A percentile compares a stretch with the other conserved stretches of the same genome.
Evolutionary conservation across 2,888 invertebrate species (phyloP).

Genomic region (Yponomeuta cagnagella): DNA sequence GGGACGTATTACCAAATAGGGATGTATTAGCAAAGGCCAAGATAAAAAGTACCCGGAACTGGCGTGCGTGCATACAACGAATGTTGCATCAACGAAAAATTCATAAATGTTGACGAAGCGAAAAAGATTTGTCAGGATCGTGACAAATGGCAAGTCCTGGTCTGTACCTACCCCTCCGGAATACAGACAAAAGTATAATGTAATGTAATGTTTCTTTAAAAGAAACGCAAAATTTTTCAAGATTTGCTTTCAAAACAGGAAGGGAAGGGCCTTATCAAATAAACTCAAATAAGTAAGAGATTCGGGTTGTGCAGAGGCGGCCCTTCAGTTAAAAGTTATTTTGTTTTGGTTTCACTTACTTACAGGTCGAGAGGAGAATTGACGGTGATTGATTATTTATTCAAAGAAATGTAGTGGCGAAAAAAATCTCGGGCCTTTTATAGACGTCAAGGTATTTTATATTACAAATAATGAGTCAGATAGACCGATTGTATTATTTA

Average conservation of each 20-base stretch:
- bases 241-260: conserved; percentile 63
- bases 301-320: conserved; percentile 24
- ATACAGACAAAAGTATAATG: conserved; percentile 23
- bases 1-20: no score
- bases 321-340: background rate
- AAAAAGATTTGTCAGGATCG: no score
- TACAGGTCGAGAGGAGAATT: background rate
- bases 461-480: no score
- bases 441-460: no score
- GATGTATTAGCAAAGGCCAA: no score
- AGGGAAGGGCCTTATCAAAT: background rate
- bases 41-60: no score
- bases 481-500: no score
- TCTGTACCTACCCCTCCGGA: conserved; percentile 42
- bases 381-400: background rate
- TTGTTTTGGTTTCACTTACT: background rate
- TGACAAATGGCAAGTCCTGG: conserved; percentile 42
- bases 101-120: no score
- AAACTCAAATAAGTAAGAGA: conserved; percentile 21
- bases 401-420: background rate
- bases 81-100: no score
- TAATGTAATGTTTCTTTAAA: conserved; percentile 46
- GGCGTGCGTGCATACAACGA: no score
- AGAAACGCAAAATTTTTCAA: conserved; percentile 64
- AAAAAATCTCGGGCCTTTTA: no score